Evolutionary conservation across 2,797 vertebrate species (phyloP).

Genomic region (Pangasius macronema): DNA sequence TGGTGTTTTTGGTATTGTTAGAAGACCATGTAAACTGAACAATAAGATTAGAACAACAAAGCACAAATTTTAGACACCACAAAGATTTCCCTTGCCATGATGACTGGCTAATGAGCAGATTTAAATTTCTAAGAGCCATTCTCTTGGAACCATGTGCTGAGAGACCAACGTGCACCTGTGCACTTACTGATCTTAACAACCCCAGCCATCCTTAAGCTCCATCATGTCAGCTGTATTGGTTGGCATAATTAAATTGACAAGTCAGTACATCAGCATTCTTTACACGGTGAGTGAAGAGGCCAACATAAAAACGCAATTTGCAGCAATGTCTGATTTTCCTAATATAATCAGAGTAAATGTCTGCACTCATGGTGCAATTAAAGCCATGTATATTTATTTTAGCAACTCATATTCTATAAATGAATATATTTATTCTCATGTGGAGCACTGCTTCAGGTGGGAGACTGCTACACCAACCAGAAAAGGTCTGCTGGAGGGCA

Average conservation of each 20-base stretch:
- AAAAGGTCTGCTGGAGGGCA: neutral
- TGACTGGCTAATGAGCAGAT: neutral
- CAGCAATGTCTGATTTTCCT: neutral
- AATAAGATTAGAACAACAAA: too few species aligned
- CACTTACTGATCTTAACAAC: too few species aligned
- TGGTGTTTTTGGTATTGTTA: neutral
- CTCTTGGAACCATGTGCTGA: too few species aligned
- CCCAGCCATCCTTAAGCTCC: neutral
- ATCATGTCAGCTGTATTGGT: neutral
- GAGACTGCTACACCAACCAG: neutral
- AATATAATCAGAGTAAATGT: neutral
- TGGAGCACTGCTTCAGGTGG: neutral
- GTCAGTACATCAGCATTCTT: neutral
- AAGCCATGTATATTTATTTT: neutral
- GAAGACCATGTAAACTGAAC: neutral
- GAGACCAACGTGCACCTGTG: too few species aligned
- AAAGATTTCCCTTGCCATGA: neutral
- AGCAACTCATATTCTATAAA: neutral
- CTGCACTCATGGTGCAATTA: neutral
- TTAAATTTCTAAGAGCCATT: neutral
- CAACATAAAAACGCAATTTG: neutral
- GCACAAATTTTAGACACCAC: too few species aligned
- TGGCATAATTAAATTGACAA: too few species aligned
- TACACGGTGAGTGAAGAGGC: neutral
- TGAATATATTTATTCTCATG: neutral